phyloP scores from a whole-genome alignment of 2,888 invertebrate species.

The Punctoribates punctum region DNA sequence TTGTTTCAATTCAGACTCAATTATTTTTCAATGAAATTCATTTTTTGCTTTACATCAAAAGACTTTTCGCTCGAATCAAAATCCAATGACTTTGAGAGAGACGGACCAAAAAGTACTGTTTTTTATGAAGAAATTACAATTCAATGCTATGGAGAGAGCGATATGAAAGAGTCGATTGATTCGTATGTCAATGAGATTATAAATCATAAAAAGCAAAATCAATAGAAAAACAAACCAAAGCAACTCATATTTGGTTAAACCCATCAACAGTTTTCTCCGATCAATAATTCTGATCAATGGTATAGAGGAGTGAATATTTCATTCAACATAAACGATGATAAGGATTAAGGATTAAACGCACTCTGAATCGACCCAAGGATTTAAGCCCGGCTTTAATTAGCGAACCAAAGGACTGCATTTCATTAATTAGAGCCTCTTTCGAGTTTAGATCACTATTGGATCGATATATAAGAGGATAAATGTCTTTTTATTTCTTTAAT shows the following conservation, averaged over 20 bases:
- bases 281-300: not conserved
- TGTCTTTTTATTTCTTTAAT: not conserved
- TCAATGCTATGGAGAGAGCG: slow-evolving; percentile 8
- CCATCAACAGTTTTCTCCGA: slow-evolving; percentile 17
- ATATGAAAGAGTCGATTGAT: slow-evolving; percentile 7
- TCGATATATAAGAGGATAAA: slow-evolving; percentile 11
- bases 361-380: not conserved
- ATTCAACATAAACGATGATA: no score
- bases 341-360: not conserved
- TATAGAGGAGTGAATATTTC: no score
- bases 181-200: slow-evolving; percentile 20
- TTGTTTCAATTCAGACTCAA: not conserved
- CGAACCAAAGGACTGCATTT: not conserved
- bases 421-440: not conserved
- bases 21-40: slow-evolving; percentile 20
- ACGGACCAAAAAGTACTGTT: not conserved
- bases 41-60: not conserved
- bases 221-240: not conserved
- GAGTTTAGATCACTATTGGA: not conserved
- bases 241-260: slow-evolving; percentile 20
- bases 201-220: slow-evolving; percentile 21
- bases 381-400: slow-evolving; percentile 9
- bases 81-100: slow-evolving; percentile 3
- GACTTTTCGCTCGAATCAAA: not conserved
- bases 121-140: not conserved